A percentile compares a stretch with the other conserved stretches of the same genome.
phyloP scores from a whole-genome alignment of 2,797 vertebrate species.

The Antrozous pallidus region DNA sequence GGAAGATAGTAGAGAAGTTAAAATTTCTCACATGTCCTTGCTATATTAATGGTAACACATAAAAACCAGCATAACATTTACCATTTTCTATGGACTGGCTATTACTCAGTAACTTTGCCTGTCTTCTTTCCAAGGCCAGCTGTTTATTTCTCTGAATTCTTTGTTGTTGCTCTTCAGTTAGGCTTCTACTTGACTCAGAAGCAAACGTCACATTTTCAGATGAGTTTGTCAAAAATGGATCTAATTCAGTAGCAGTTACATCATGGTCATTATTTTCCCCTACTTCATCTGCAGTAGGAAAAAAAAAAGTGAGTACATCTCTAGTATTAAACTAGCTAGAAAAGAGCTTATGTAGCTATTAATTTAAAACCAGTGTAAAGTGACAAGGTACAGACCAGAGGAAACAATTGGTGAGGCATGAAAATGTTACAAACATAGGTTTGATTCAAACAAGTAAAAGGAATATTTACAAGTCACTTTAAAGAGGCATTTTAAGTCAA shows the following conservation, averaged over 20 bases:
- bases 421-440: background rate
- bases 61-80: conserved; percentile 66
- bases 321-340: background rate
- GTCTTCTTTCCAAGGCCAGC: conserved; percentile 89
- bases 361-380: background rate
- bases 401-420: background rate
- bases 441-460: conserved; percentile 15
- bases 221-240: conserved; percentile 22
- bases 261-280: conserved; percentile 45
- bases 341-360: background rate
- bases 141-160: conserved; percentile 91
- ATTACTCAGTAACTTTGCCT: conserved; percentile 84
- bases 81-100: conserved; percentile 72
- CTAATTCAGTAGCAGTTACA: conserved; percentile 14
- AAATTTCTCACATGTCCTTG: conserved; percentile 37
- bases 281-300: conserved; percentile 68
- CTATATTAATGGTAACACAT: conserved; percentile 36
- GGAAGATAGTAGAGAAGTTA: conserved; percentile 20
- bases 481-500: conserved; percentile 18
- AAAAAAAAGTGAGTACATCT: conserved; percentile 16
- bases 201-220: conserved; percentile 66
- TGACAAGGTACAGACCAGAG: background rate
- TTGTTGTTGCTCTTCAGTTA: conserved; percentile 90
- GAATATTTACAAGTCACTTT: background rate
- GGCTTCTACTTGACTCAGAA: conserved; percentile 55